Evolutionary conservation across 64 coral and sea anemone species (phyloP), one percentile per base, ranked within the genome.

Genomic region (Pocillopora verrucosa): DNA sequence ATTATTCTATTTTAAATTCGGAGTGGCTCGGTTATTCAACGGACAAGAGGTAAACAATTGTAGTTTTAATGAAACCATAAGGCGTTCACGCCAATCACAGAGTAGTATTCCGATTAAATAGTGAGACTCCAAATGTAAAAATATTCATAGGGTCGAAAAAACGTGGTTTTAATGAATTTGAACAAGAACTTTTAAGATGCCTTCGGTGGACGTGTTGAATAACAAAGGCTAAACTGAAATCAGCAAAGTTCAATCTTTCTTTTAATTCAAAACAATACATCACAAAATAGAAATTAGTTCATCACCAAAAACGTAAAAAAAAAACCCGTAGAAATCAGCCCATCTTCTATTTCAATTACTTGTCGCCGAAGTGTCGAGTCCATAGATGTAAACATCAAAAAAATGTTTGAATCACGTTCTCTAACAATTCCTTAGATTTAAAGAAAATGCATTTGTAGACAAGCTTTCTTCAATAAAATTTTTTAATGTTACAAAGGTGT

Each of bases 21-120:
- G 34, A 34, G 59, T 61, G 79, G 9, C 15, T 35, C 79, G 58
- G 57, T 63, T 83, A 67, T 34, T 68, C 34, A 64, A 68, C 17
- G 65, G 45, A 51, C 17, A 25, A 34, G 79, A 81, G 36, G 79
- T 81, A 81, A 83, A 83, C 80, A 67, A 65, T 68, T 83, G 11
- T 16, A 36, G 16, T 64, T 36, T 67, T 79, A 45, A 83, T 83
- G 35, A 83, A 83, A 83, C 19, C 22, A 19, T 67, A 30, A 19
- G 60, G 34, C 5, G 7, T 20, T 9, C 15, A 83, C 20, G 17
- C 80, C 62, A 83, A 65, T 83, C 35, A 68, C 22, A 67, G 17
- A 19, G 36, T 16, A 5, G 25, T 6, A 34, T 59, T 81, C 62
- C n/a, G 12, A 61, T 58, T 61, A 15, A 81, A 81, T 64, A 17